Evolutionary conservation across 53 echinoderm and acorn worm genomes (phyloP).

Genomic region (Temnopleurus reevesii): DNA sequence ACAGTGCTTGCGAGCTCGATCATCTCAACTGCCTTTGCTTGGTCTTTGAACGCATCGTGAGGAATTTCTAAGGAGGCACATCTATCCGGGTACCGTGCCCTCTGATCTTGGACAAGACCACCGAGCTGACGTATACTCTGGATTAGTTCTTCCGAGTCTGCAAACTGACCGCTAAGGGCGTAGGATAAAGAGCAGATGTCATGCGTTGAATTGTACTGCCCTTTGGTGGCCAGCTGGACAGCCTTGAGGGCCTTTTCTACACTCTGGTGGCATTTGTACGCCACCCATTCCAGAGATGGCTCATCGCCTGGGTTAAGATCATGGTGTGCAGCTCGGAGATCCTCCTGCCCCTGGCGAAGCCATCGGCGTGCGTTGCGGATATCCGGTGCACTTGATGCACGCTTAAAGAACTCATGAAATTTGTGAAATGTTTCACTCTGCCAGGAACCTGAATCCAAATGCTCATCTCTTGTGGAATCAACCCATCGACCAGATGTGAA

Average conservation of each 20-base stretch:
- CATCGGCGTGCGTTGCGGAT: slow-evolving; percentile 39
- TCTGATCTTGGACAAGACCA: neutral
- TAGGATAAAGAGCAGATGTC: neutral
- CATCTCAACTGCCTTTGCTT: neutral
- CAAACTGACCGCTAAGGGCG: neutral
- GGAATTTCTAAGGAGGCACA: slow-evolving; percentile 13
- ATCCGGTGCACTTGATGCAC: slow-evolving; percentile 8
- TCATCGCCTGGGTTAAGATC: slow-evolving; percentile 36
- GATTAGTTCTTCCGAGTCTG: neutral
- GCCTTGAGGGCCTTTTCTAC: slow-evolving; percentile 61
- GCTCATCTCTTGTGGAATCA: neutral
- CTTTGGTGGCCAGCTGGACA: slow-evolving; percentile 44
- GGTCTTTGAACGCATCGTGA: neutral
- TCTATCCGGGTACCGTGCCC: slow-evolving; percentile 7
- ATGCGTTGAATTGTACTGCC: neutral
- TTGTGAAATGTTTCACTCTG: no score
- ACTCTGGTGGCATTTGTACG: slow-evolving; percentile 47
- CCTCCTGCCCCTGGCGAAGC: slow-evolving; percentile 43
- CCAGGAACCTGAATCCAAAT: neutral
- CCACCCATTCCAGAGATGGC: slow-evolving; percentile 53
- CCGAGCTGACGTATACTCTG: neutral
- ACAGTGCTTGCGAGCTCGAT: neutral
- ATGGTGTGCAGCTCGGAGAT: slow-evolving; percentile 25
- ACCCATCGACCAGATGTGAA: neutral
- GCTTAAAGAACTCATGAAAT: neutral